Evolutionary conservation across 1,140 invertebrate genomes (phyloP), one percentile per base, ranked within the genome.

Genomic region (Armadillidium nasatum): DNA sequence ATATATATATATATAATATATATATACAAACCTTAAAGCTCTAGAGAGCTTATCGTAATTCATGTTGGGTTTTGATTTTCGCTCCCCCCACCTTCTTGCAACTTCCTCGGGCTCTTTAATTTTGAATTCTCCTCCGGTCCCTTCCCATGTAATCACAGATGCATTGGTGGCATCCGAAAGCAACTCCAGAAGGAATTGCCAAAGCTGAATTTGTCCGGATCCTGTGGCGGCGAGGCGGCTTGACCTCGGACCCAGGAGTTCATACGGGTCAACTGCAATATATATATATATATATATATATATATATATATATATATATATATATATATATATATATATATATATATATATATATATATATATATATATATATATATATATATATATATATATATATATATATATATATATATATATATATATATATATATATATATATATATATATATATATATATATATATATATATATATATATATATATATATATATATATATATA

Each of bases 21-120:
- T 66, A 66, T 66, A 23, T n/a, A n/a, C 75, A 44, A 87, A 97
- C 90, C 97, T 94, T 81, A 99, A 88, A 76, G 96, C 96, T 79
- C 97, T 89, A 83, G 94, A 97, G n/a, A 99, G 90, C 87, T 99
- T 99, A 86, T 99, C 97, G 86, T 99, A 99, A 87, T 99, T 99
- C 97, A 99, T 99, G 86, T 99, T 99, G 44, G 97, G 97, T 85
- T 99, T 99, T 60, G 93, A 96, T 86, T 99, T 99, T 76, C 96
- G 88, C 86, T 98, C 96, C 69, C 97, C 97, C 97, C 97, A 99
- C 81, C 94, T 88, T 78, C 95, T 88, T 0, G 97, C 97, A 69
- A 99, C 97, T n/a, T n/a, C 96, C 84, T 99, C 97, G 0, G 97
- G 97, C 86, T 99, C 96, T 9, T 94, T 94, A 79, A 99, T 88